A percentile compares a stretch with the other conserved stretches of the same genome.
These are phyloP conservation scores for Watsonalla binaria DNA, from an alignment of 2,888 invertebrate species.

Conservation along the genomic window DNA sequence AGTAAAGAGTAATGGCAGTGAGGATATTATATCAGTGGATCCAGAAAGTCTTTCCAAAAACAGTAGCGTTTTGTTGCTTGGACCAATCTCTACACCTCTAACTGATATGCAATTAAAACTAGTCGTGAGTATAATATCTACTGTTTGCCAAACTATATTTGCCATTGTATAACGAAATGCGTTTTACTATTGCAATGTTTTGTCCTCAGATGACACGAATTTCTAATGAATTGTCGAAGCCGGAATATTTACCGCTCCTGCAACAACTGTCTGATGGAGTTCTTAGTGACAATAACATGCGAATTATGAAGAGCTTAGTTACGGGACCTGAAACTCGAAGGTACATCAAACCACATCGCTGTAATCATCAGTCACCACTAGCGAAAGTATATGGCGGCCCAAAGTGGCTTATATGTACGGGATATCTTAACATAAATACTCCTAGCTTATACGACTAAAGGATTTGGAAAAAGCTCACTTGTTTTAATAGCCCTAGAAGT, in stretches of 20 bases:
- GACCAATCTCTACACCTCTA: conserved; percentile 57
- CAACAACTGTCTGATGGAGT: conserved; percentile 57
- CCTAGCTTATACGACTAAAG: conserved; percentile 64
- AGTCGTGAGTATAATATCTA: conserved; percentile 44
- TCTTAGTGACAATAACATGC: conserved; percentile 39
- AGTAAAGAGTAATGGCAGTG: conserved; percentile 51
- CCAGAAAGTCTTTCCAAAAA: conserved; percentile 62
- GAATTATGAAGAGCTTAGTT: conserved; percentile 50
- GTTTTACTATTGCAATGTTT: background rate
- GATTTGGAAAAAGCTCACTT: background rate
- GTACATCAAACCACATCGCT: conserved; percentile 69
- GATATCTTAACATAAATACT: conserved; percentile 63
- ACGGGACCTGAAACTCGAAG: conserved; percentile 57
- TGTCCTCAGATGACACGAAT: conserved; percentile 61
- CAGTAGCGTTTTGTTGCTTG: conserved; percentile 60
- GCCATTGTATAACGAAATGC: background rate
- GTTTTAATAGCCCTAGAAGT: no score
- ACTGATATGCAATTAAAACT: conserved; percentile 51
- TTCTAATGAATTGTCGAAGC: conserved; percentile 57
- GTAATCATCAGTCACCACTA: conserved; percentile 62
- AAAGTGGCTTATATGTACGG: conserved; percentile 68
- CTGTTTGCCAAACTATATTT: background rate
- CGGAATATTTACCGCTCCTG: conserved; percentile 57
- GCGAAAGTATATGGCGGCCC: conserved; percentile 58
- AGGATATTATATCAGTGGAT: conserved; percentile 59